Evolutionary conservation across 2,113 vertebrate genomes (phyloP).

Genomic region (Labeo rohita): DNA sequence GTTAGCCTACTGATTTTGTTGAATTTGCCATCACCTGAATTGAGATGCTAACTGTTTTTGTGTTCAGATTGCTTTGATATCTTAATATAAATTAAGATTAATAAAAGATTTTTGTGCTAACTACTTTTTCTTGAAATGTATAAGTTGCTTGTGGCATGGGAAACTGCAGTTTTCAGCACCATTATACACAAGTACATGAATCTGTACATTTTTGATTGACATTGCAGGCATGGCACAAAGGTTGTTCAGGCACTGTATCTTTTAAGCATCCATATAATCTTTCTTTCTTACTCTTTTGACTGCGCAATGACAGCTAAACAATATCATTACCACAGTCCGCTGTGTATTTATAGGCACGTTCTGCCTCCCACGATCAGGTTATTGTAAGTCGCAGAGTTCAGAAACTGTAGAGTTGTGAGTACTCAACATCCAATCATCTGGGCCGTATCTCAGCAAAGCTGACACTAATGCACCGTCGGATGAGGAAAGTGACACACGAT

Average conservation of each 20-base stretch:
- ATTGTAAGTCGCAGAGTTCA: neutral
- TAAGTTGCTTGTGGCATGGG: neutral
- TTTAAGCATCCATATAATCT: neutral
- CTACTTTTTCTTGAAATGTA: neutral
- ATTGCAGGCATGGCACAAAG: neutral
- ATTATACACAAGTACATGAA: neutral
- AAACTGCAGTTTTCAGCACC: neutral
- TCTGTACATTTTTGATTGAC: slow-evolving; percentile 1
- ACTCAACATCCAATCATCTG: slow-evolving; percentile 1
- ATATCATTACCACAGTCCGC: neutral
- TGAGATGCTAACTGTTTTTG: neutral
- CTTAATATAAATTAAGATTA: neutral
- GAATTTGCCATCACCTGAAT: neutral
- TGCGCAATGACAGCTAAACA: neutral
- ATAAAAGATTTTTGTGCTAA: too few relatives aligned
- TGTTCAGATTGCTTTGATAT: neutral
- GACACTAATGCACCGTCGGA: slow-evolving; percentile 48
- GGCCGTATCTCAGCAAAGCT: slow-evolving; percentile 26
- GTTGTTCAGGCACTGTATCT: neutral
- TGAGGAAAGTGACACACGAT: slow-evolving; percentile 46
- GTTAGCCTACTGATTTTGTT: neutral
- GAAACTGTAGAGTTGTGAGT: slow-evolving; percentile 22
- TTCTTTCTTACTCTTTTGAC: neutral
- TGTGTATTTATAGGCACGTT: slow-evolving; percentile 11
- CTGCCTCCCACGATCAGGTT: slow-evolving; percentile 24